Evolutionary conservation across 1,140 invertebrate genomes (phyloP).

Genomic region (Pseudomyrmex sp.): DNA sequence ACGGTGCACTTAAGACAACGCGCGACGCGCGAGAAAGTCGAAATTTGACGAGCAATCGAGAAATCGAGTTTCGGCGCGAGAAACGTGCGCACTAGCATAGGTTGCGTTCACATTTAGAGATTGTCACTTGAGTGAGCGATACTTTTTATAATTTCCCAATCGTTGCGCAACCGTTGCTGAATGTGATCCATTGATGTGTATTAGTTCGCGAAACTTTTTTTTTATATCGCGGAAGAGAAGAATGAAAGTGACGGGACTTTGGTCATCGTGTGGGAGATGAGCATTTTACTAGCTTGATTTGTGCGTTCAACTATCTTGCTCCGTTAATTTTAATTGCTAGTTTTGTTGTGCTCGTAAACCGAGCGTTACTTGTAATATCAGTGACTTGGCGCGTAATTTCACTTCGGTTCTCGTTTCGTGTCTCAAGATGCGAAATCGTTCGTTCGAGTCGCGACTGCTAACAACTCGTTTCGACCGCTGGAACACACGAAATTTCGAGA

Average conservation of each 20-base stretch:
- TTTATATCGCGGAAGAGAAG: background rate
- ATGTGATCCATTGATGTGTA: background rate
- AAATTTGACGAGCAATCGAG: background rate
- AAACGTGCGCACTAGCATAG: too few relatives aligned
- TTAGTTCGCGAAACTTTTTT: background rate
- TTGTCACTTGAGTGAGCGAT: slow-evolving; percentile 12
- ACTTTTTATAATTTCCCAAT: background rate
- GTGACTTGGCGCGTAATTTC: background rate
- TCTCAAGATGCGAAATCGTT: too few relatives aligned
- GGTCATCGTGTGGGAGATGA: background rate
- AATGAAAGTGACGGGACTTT: background rate
- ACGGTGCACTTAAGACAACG: slow-evolving; percentile 13
- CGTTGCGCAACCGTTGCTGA: background rate
- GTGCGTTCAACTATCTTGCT: too few relatives aligned
- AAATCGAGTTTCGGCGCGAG: slow-evolving; percentile 1
- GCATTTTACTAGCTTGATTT: background rate
- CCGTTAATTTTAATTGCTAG: too few relatives aligned
- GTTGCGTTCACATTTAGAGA: background rate
- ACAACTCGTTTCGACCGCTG: background rate
- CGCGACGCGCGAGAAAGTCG: background rate
- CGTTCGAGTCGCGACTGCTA: background rate
- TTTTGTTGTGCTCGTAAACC: too few relatives aligned
- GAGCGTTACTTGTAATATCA: too few relatives aligned
- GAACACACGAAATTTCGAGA: slow-evolving; percentile 38
- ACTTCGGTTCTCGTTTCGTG: too few relatives aligned